A percentile compares a stretch with the other conserved stretches of the same genome.
Conservation (phyloP, 1,140 invertebrate genomes). For the Dryas iulia region DNA sequence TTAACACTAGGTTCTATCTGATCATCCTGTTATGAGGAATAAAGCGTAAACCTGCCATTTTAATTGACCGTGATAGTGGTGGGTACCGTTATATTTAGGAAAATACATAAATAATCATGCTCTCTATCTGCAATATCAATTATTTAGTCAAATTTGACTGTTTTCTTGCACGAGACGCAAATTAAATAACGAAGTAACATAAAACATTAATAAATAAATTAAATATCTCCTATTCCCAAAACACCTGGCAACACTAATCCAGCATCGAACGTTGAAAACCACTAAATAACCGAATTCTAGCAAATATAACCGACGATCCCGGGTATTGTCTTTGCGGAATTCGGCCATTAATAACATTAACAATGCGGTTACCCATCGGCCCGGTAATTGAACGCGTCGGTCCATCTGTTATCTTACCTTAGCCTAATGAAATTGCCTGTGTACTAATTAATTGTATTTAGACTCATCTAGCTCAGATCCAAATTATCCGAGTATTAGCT, state of each 20-base stretch:
- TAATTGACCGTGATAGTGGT: no score
- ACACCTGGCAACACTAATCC: not conserved
- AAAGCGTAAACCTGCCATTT: no score
- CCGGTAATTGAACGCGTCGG: slow-evolving; percentile 52
- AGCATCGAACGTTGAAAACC: slow-evolving; percentile 20
- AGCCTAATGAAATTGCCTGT: slow-evolving; percentile 52
- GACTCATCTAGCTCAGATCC: slow-evolving; percentile 12
- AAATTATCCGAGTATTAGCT: not conserved
- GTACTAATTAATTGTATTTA: slow-evolving; percentile 46
- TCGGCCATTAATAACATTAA: slow-evolving; percentile 64
- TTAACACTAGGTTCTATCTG: no score
- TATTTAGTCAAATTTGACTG: no score
- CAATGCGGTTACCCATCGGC: slow-evolving; percentile 48
- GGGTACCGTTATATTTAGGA: no score
- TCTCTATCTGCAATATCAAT: no score
- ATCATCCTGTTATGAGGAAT: no score
- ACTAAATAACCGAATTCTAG: slow-evolving; percentile 24
- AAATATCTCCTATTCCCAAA: no score
- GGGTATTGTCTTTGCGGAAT: slow-evolving; percentile 42
- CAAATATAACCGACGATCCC: slow-evolving; percentile 22
- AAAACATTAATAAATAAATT: no score
- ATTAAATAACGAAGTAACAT: no score
- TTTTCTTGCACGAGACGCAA: no score
- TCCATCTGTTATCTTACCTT: slow-evolving; percentile 52
- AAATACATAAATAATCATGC: no score